phyloP scores from a whole-genome alignment of 2,888 invertebrate species.

The Cryptocephalus primarius region DNA sequence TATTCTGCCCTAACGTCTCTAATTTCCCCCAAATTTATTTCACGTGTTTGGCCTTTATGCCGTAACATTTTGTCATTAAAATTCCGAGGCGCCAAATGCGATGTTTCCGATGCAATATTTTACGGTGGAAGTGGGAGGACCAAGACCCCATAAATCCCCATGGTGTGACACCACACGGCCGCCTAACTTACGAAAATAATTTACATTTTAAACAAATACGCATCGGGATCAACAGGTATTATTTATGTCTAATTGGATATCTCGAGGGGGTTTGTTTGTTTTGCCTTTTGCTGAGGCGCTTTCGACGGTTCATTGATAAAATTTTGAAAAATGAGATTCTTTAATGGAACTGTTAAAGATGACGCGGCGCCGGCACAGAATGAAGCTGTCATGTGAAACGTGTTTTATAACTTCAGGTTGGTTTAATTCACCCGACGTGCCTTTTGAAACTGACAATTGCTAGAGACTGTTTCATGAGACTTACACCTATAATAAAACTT shows the following conservation, averaged over 20 bases:
- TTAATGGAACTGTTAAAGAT: too few relatives aligned
- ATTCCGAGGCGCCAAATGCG: conserved; percentile 29
- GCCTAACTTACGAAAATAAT: conserved; percentile 29
- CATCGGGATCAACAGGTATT: conserved; percentile 8
- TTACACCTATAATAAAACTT: too few relatives aligned
- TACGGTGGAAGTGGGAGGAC: conserved; percentile 32
- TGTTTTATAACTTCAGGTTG: too few relatives aligned
- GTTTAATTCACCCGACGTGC: too few relatives aligned
- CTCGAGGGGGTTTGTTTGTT: background rate
- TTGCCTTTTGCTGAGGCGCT: too few relatives aligned
- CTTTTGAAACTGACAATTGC: too few relatives aligned
- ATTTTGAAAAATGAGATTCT: too few relatives aligned
- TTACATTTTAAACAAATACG: conserved; percentile 25
- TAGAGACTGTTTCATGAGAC: too few relatives aligned
- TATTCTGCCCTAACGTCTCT: conserved; percentile 9
- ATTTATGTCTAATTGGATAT: conserved; percentile 1
- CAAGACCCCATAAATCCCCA: conserved; percentile 29
- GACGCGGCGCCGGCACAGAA: too few relatives aligned
- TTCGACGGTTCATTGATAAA: too few relatives aligned
- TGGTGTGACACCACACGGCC: conserved; percentile 26
- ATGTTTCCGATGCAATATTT: conserved; percentile 30
- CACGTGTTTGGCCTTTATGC: conserved; percentile 12
- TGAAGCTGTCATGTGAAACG: too few relatives aligned
- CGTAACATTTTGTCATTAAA: conserved; percentile 28
- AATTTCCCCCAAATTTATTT: conserved; percentile 16